phyloP scores from a whole-genome alignment of 2,888 invertebrate genomes.

The Germaria angustata region DNA sequence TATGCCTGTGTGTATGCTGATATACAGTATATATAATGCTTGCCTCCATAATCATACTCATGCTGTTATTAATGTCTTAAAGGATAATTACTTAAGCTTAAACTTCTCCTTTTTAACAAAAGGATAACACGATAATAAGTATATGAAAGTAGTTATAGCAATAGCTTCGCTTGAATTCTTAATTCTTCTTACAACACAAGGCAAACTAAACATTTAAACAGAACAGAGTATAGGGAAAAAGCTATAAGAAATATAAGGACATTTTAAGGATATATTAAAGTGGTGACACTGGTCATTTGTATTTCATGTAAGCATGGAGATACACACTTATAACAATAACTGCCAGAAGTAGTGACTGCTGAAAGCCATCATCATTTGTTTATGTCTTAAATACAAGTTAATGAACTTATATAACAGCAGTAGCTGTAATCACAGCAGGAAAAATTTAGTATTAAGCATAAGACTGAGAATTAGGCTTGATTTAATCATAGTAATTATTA shows the following conservation, averaged over 20 bases:
- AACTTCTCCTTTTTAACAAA: conserved; percentile 48
- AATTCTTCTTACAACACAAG: neutral
- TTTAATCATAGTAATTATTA: conserved; percentile 42
- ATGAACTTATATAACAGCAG: conserved; percentile 54
- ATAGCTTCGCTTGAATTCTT: neutral
- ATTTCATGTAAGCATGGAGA: neutral
- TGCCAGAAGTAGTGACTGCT: conserved; percentile 38
- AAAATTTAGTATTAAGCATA: neutral
- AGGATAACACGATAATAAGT: conserved; percentile 43
- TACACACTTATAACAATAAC: neutral
- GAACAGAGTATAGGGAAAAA: neutral
- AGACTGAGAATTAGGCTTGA: neutral
- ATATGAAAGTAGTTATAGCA: neutral
- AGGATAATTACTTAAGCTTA: conserved; percentile 67
- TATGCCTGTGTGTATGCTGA: neutral
- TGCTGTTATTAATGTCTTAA: conserved; percentile 66
- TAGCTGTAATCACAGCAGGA: neutral
- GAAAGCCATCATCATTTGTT: conserved; percentile 63
- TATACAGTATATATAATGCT: conserved; percentile 22
- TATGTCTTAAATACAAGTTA: conserved; percentile 43
- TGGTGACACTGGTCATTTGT: conserved; percentile 64
- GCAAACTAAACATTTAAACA: neutral
- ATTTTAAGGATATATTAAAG: conserved; percentile 57
- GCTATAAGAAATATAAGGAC: conserved; percentile 34
- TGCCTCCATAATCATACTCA: conserved; percentile 19